Conservation (phyloP, 1,140 invertebrate genomes). For the Linepithema humile region DNA sequence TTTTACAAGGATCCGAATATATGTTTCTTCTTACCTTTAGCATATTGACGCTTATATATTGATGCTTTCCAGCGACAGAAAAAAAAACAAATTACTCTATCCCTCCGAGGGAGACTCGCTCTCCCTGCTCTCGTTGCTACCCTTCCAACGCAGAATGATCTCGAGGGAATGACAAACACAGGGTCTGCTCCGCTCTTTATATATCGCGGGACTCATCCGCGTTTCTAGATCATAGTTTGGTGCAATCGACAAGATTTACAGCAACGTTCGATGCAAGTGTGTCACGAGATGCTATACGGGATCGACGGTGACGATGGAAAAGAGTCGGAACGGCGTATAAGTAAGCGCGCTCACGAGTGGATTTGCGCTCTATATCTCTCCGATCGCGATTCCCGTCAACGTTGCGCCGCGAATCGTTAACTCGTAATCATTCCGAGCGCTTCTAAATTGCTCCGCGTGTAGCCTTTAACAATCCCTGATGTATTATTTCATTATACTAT, state of each 20-base stretch:
- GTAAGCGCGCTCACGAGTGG: conserved; percentile 28
- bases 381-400: conserved; percentile 27
- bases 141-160: conserved; percentile 61
- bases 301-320: conserved; percentile 33
- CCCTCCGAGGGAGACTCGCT: conserved; percentile 15
- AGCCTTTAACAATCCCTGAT: conserved; percentile 15
- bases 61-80: background rate
- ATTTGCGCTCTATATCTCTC: conserved; percentile 43
- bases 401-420: conserved; percentile 43
- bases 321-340: background rate
- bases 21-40: conserved; percentile 13
- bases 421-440: conserved; percentile 24
- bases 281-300: conserved; percentile 70
- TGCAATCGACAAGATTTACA: conserved; percentile 83
- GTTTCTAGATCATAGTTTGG: conserved; percentile 86
- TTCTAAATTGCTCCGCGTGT: conserved; percentile 23
- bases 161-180: conserved; percentile 84
- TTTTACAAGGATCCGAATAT: background rate
- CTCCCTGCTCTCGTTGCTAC: conserved; percentile 20
- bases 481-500: background rate
- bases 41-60: background rate
- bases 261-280: conserved; percentile 79
- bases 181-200: conserved; percentile 84
- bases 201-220: conserved; percentile 82
- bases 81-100: conserved; percentile 13